phyloP scores from a whole-genome alignment of 1,140 invertebrate species.

The Coptotermes formosanus region DNA sequence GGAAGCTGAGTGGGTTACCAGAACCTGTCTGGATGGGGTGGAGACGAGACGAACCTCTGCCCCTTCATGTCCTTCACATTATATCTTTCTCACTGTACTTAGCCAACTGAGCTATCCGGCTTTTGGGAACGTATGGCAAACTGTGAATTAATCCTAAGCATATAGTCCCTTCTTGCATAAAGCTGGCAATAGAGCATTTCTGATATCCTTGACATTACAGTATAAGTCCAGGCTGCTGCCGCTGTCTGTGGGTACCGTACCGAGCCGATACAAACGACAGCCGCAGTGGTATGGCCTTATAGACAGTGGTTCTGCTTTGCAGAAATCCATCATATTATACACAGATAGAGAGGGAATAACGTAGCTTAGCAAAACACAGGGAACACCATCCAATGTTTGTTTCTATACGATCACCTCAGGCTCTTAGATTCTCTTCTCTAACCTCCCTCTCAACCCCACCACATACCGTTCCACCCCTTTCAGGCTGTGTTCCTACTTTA shows the following conservation, averaged over 20 bases:
- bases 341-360: background rate
- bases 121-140: too few species aligned
- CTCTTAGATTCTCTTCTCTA: background rate
- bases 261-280: background rate
- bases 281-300: background rate
- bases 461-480: background rate
- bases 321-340: background rate
- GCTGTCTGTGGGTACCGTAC: background rate
- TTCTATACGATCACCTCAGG: conserved; percentile 14
- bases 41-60: too few species aligned
- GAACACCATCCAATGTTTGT: conserved; percentile 18
- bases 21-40: too few species aligned
- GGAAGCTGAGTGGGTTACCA: too few species aligned
- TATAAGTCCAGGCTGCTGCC: background rate
- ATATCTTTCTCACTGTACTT: too few species aligned
- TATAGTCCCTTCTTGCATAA: background rate
- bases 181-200: background rate
- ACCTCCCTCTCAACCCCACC: background rate
- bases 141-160: too few species aligned
- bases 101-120: too few species aligned
- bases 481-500: background rate
- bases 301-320: background rate
- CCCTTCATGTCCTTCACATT: too few species aligned
- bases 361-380: background rate
- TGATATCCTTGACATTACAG: background rate